Percentiles rank a stretch among this genome's conserved stretches.
Conservation (phyloP, 2,888 invertebrate species). For the Platynereis dumerilii region DNA sequence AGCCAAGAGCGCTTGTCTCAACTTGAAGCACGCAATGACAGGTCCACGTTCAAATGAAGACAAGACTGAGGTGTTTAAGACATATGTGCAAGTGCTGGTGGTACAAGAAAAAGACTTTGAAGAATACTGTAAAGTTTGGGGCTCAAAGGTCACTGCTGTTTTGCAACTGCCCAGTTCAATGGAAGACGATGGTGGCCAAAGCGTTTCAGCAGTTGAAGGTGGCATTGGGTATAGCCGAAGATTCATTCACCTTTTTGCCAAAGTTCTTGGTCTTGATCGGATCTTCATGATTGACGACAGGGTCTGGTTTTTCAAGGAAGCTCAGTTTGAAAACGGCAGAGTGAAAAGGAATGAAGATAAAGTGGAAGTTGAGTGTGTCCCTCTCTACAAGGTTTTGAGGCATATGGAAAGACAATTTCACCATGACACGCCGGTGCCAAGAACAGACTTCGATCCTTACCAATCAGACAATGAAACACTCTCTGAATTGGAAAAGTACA, state of each 20-base stretch:
- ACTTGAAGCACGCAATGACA: background rate
- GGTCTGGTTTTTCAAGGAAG: constrained; percentile 8
- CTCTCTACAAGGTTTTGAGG: background rate
- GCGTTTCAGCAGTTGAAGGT: background rate
- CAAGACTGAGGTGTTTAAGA: background rate
- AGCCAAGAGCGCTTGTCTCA: background rate
- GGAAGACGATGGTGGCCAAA: background rate
- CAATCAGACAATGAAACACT: background rate
- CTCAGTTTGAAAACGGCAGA: background rate
- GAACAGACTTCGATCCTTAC: background rate
- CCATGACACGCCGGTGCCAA: background rate
- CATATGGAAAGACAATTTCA: constrained; percentile 13
- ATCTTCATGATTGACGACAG: constrained; percentile 30
- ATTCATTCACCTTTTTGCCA: constrained; percentile 30
- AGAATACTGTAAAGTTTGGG: background rate
- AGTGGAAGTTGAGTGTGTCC: background rate
- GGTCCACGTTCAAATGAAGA: background rate
- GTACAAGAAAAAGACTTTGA: background rate
- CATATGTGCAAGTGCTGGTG: background rate
- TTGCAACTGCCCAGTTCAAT: background rate
- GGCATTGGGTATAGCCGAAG: constrained; percentile 25
- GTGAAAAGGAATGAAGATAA: too few relatives aligned
- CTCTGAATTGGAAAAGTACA: background rate
- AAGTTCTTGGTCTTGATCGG: constrained; percentile 1
- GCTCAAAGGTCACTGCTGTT: background rate